Conservation (phyloP, 1,140 invertebrate genomes). For the fruit fly (Drosophila melanogaster) region Release_6_plus_ISO1_MT NC_004354.4:4758501-4759000, state of each 20-base stretch:
- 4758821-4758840: constrained; percentile 25
- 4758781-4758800: constrained; percentile 16
- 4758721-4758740: background rate
- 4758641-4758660: constrained; percentile 17
- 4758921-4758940: constrained; percentile 40
- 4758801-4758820: constrained; percentile 8
- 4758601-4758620: background rate
- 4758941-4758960: constrained; percentile 3
- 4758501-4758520: constrained; percentile 12
- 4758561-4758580: constrained; percentile 25
- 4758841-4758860: constrained; percentile 27
- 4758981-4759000: background rate
- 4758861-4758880: background rate
- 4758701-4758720: constrained; percentile 28
- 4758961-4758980: too few relatives aligned
- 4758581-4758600: constrained; percentile 5
- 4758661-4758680: constrained; percentile 22
- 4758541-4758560: constrained; percentile 30
- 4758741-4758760: background rate
- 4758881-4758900: constrained; percentile 39
- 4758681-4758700: constrained; percentile 9
- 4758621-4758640: background rate
- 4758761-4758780: constrained; percentile 2
- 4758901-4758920: constrained; percentile 73
- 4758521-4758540: constrained; percentile 12